phyloP scores from a whole-genome alignment of 2,113 vertebrate species.

The Raja brachyura region DNA sequence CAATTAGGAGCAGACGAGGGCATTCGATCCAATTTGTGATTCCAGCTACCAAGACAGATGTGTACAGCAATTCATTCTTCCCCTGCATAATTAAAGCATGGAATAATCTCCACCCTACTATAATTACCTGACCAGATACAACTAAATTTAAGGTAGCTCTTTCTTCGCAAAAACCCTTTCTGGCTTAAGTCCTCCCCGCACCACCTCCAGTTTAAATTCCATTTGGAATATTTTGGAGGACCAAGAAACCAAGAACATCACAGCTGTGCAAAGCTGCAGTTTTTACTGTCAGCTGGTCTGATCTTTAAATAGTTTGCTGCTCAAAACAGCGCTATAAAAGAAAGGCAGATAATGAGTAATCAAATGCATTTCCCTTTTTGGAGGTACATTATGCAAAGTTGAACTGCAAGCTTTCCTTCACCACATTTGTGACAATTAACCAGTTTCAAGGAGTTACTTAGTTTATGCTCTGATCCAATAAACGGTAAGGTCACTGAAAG shows the following conservation, averaged over 20 bases:
- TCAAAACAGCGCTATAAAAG: not conserved
- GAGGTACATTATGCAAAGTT: not conserved
- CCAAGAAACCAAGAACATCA: not conserved
- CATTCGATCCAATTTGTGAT: too few relatives aligned
- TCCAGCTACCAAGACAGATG: too few relatives aligned
- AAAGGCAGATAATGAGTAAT: not conserved
- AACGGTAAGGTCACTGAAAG: not conserved
- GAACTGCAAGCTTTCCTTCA: not conserved
- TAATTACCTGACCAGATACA: too few relatives aligned
- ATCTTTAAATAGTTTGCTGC: not conserved
- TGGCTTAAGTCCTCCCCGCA: too few relatives aligned
- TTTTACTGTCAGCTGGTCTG: not conserved
- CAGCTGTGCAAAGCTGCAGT: slow-evolving; percentile 27
- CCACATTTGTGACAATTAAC: not conserved
- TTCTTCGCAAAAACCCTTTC: too few relatives aligned
- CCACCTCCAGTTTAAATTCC: too few relatives aligned
- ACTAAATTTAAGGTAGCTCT: too few relatives aligned
- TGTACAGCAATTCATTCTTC: too few relatives aligned
- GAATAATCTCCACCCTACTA: too few relatives aligned
- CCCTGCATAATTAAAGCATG: too few relatives aligned
- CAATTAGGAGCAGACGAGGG: too few relatives aligned
- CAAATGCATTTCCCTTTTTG: not conserved
- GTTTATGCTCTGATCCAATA: not conserved
- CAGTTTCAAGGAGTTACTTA: not conserved
- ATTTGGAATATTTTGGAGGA: too few relatives aligned